Evolutionary conservation across 2,888 invertebrate genomes (phyloP), one percentile per base, ranked within the genome.

Genomic region (Dorcus parallelipipedus): DNA sequence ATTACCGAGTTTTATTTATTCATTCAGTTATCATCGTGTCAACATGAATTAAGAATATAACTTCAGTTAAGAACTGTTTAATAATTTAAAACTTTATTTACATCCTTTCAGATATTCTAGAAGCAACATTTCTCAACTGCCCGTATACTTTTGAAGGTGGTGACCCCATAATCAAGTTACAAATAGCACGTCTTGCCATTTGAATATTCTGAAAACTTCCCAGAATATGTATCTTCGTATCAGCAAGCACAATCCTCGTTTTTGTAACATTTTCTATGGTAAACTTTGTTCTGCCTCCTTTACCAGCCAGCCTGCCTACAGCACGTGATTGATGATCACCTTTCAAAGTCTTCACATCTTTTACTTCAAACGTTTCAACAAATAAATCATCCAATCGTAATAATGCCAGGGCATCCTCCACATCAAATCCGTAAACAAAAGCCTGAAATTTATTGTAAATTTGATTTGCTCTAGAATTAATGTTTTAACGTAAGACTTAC

Each of bases 261-360:
- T 97, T 97, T 0, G 98, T 99, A 0, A 93, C 95, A 79, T 99
- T 99, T 81, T 99, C 99, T 70, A 99, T 98, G 0, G 97, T 97
- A 74, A 93, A 97, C 77, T 97, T 98, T 1, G 97, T 99, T 61
- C 95, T 85, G 23, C 97, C 97, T 20, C 95, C 94, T 81, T 98
- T 97, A 1, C 99, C 99, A 2, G 99, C 99, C 41, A 99, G 81
- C 57, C 99, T 84, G n/a, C 97, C 99, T 67, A 99, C 93, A 0
- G 98, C 98, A 72, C 99, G 83, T 14, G 95, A 91, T 67, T 96
- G 83, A 76, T 99, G 97, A 76, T 98, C 97, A 2, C 98, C 97
- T 76, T 93, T 91, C 49, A 98, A 78, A 2, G 93, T 93, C 78
- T 97, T 97, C 0, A 98, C 96, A 79, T 98, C 98, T 77, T 93